These are phyloP conservation scores for Schizaphis graminum DNA, from an alignment of 2,888 invertebrate genomes.

Conservation along the genomic window DNA sequence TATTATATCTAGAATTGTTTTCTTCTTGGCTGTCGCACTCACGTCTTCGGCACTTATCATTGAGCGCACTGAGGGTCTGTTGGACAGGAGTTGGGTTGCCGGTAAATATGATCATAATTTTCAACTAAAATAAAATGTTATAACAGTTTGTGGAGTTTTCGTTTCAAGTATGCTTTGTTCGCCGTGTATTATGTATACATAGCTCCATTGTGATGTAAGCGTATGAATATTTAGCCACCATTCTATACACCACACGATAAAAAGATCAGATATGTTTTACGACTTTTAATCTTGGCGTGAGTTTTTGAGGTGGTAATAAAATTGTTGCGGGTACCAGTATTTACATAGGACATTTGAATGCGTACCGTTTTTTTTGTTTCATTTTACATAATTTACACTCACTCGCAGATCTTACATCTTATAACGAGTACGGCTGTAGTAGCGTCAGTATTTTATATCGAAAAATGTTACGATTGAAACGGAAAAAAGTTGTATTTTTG, in stretches of 20 bases:
- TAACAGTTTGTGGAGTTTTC: slow-evolving; percentile 23
- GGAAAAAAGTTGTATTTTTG: neutral
- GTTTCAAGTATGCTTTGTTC: neutral
- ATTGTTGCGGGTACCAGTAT: neutral
- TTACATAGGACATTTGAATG: slow-evolving; percentile 46
- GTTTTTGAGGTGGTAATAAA: neutral
- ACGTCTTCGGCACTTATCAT: slow-evolving; percentile 93
- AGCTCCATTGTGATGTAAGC: neutral
- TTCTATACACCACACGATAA: neutral
- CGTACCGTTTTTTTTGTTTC: neutral
- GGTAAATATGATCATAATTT: slow-evolving; percentile 71
- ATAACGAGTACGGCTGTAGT: neutral
- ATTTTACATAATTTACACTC: slow-evolving; percentile 32
- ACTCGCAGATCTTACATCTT: neutral
- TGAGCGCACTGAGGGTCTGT: slow-evolving; percentile 89
- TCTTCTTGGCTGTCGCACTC: slow-evolving; percentile 94
- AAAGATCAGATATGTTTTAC: slow-evolving; percentile 37
- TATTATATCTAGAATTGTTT: slow-evolving; percentile 82
- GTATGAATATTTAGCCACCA: slow-evolving; percentile 39
- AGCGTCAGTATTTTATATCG: neutral
- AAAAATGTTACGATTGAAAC: neutral
- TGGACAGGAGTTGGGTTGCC: slow-evolving; percentile 94
- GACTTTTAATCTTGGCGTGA: slow-evolving; percentile 46
- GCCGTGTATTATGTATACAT: neutral
- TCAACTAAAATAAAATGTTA: neutral